These are phyloP conservation scores for Bellardia pandia DNA, from an alignment of 2,888 invertebrate genomes.

Conservation along the genomic window DNA sequence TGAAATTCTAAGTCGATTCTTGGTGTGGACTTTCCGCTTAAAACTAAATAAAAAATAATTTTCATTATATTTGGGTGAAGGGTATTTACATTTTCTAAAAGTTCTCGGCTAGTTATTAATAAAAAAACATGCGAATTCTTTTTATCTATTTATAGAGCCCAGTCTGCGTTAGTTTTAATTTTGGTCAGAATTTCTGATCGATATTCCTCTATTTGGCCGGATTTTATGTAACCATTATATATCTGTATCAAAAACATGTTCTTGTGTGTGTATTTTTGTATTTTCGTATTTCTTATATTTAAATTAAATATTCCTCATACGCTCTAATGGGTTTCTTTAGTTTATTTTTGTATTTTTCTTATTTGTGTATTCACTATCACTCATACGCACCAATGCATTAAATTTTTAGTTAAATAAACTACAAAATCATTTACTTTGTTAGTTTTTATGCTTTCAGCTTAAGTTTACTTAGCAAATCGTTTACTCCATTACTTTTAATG, in stretches of 20 bases:
- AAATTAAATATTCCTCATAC: slow-evolving; percentile 26
- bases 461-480: slow-evolving; percentile 5
- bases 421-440: background rate
- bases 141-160: background rate
- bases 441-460: background rate
- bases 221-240: no score
- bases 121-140: background rate
- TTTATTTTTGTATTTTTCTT: background rate
- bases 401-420: background rate
- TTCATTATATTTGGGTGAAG: no score
- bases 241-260: no score
- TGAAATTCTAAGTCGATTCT: no score
- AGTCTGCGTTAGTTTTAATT: no score
- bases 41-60: no score
- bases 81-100: no score
- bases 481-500: background rate
- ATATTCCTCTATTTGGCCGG: no score
- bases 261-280: background rate
- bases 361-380: background rate
- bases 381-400: slow-evolving; percentile 16
- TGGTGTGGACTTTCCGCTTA: no score
- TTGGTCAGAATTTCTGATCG: no score
- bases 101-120: no score
- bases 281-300: background rate
- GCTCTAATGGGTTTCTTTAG: background rate